Conservation (phyloP, 1,140 invertebrate genomes). For the Bicyclus anynana region DNA sequence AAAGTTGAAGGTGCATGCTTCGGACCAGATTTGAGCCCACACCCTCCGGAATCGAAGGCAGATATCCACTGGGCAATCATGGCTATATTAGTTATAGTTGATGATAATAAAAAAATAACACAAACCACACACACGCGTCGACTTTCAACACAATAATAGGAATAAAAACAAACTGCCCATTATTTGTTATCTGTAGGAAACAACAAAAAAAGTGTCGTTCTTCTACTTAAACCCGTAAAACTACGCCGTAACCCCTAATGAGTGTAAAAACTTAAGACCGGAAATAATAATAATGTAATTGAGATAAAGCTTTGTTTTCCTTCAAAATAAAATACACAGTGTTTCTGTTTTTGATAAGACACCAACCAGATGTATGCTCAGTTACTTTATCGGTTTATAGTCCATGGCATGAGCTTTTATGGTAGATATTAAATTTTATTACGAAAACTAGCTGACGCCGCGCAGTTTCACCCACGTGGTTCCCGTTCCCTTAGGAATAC, state of each 20-base stretch:
- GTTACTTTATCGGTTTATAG: neutral
- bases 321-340: conserved; percentile 58
- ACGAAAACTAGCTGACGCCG: too few species aligned
- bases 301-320: conserved; percentile 61
- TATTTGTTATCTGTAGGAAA: conserved; percentile 41
- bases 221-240: conserved; percentile 38
- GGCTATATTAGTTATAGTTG: neutral
- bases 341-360: conserved; percentile 62
- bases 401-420: conserved; percentile 19
- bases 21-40: too few species aligned
- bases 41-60: too few species aligned
- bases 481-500: too few species aligned
- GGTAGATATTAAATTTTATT: neutral
- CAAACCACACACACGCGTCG: conserved; percentile 9
- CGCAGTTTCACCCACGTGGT: too few species aligned
- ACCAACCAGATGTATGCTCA: conserved; percentile 52
- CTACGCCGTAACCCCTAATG: conserved; percentile 39
- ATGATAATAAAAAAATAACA: neutral
- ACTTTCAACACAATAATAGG: neutral
- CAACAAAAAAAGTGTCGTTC: conserved; percentile 40
- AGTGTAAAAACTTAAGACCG: conserved; percentile 56
- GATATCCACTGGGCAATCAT: too few species aligned
- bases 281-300: conserved; percentile 47
- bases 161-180: conserved; percentile 20
- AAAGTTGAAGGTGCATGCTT: too few species aligned